Conservation (phyloP, 2,113 vertebrate species). For the Pongo abelii region DNA sequence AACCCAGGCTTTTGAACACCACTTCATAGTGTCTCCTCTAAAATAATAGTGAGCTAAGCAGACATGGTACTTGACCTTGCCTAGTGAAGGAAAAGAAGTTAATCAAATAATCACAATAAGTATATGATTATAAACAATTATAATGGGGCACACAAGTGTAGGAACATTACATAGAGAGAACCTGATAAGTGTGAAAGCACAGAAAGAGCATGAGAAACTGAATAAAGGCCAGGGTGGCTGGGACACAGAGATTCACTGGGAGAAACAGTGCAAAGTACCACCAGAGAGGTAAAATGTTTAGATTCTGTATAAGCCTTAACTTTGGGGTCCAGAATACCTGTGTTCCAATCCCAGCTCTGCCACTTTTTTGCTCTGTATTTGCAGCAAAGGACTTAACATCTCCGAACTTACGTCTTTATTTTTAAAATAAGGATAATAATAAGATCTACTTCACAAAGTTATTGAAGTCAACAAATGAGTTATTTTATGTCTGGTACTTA, state of each 20-base stretch:
- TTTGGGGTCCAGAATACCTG: neutral
- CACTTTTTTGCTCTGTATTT: neutral
- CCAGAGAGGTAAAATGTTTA: neutral
- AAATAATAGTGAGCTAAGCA: neutral
- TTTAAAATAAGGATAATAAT: neutral
- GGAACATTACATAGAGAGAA: neutral
- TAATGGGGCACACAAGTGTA: neutral
- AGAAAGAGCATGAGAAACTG: neutral
- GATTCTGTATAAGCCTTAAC: neutral
- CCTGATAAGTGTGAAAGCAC: neutral
- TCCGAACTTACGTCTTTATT: neutral
- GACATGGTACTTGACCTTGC: neutral
- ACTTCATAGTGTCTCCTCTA: neutral
- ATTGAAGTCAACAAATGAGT: conserved; percentile 9
- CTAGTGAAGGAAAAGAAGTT: neutral
- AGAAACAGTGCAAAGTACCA: neutral
- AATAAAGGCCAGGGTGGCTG: neutral
- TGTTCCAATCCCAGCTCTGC: neutral
- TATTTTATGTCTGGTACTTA: neutral
- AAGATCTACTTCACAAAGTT: neutral
- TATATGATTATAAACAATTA: neutral
- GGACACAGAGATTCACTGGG: neutral
- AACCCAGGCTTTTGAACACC: neutral
- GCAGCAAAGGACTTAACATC: neutral
- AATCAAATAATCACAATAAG: neutral